Evolutionary conservation across 2,113 vertebrate species (phyloP).

Genomic region (Orientallactaga bullata): DNA sequence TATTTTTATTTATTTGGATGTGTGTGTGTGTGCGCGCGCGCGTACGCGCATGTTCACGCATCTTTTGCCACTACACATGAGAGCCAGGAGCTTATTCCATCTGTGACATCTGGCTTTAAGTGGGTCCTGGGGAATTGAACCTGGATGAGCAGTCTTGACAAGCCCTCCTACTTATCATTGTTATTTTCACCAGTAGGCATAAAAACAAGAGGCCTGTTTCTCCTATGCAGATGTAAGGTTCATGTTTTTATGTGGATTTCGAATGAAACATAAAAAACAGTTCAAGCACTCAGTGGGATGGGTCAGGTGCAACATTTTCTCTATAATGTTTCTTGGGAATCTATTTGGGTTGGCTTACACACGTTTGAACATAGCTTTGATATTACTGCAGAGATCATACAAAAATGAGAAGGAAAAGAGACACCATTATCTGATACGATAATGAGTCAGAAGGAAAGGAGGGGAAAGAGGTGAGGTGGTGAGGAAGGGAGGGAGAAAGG

Average conservation of each 20-base stretch:
- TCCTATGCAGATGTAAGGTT: conserved; percentile 20
- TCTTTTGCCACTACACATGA: too few relatives aligned
- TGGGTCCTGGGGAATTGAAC: too few relatives aligned
- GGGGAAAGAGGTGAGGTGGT: neutral
- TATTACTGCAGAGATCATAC: conserved; percentile 15
- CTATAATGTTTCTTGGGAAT: conserved; percentile 43
- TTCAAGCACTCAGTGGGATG: neutral
- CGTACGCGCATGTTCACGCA: too few relatives aligned
- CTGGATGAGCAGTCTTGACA: too few relatives aligned
- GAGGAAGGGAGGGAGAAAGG: neutral
- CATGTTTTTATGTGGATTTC: conserved; percentile 43
- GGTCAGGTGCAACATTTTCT: conserved; percentile 22
- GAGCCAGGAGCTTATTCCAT: too few relatives aligned
- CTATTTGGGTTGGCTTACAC: conserved; percentile 56
- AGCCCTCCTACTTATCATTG: neutral
- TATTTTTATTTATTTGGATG: too few relatives aligned
- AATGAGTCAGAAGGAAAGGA: neutral
- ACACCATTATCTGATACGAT: neutral
- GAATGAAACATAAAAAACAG: neutral
- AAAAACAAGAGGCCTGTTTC: neutral
- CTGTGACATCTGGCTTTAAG: too few relatives aligned
- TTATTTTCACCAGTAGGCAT: conserved; percentile 31
- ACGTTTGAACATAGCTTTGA: conserved; percentile 16
- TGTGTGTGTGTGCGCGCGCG: too few relatives aligned
- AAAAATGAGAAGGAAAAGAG: neutral